Conservation (phyloP, 2,797 vertebrate species). For the Macropodus opercularis region DNA sequence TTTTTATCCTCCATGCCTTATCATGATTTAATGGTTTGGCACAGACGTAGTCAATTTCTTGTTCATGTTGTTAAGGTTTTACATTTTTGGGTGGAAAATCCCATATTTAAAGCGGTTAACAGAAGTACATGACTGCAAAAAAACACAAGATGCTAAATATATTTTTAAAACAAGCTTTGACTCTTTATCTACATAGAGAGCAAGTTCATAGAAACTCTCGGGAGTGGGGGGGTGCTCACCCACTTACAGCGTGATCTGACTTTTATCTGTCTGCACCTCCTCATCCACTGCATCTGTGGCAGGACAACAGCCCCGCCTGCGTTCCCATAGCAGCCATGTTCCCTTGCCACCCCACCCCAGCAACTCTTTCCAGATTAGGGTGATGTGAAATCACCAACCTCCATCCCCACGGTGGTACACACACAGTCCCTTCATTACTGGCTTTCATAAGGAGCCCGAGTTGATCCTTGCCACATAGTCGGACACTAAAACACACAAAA, state of each 20-base stretch:
- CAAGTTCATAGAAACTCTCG: conserved; percentile 5
- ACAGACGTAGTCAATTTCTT: not conserved
- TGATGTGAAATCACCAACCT: conserved; percentile 57
- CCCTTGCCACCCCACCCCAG: not conserved
- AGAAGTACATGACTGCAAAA: too few species aligned
- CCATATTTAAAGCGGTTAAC: not conserved
- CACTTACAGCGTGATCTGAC: conserved; percentile 63
- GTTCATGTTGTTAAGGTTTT: conserved; percentile 1
- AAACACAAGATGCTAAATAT: not conserved
- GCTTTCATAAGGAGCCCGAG: conserved; percentile 35
- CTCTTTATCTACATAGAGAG: not conserved
- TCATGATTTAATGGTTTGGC: conserved; percentile 10
- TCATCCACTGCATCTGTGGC: conserved; percentile 41
- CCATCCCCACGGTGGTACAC: conserved; percentile 22
- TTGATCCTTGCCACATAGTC: conserved; percentile 46
- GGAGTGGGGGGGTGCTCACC: conserved; percentile 3
- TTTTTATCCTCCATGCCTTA: conserved; percentile 10
- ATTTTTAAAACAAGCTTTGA: not conserved
- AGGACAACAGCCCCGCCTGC: conserved; percentile 34
- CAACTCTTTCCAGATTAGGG: conserved; percentile 27
- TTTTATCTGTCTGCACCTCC: conserved; percentile 74
- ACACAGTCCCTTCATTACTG: not conserved
- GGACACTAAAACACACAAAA: conserved; percentile 36
- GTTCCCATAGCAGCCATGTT: conserved; percentile 9
- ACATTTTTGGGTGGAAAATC: not conserved